Conservation (phyloP, 1,140 invertebrate species). For the Himalopsyche phryganea region DNA sequence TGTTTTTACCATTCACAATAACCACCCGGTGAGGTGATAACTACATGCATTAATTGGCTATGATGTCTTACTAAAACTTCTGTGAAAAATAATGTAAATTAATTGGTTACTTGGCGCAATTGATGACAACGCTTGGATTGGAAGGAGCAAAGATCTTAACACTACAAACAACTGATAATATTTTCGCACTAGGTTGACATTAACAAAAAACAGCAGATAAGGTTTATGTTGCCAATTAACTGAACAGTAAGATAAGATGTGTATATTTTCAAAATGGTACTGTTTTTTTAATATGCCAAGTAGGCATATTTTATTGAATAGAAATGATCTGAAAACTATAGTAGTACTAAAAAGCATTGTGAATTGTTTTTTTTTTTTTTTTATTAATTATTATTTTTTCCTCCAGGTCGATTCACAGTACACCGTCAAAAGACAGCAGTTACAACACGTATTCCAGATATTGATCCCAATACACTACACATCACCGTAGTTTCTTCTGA, state of each 20-base stretch:
- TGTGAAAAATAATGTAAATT: background rate
- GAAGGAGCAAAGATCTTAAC: background rate
- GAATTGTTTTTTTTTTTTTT: too few species aligned
- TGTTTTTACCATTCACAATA: background rate
- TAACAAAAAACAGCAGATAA: too few species aligned
- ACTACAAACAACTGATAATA: too few species aligned
- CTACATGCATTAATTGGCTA: background rate
- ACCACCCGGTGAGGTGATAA: background rate
- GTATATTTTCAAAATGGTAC: too few species aligned
- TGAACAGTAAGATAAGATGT: too few species aligned
- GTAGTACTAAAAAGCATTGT: too few species aligned
- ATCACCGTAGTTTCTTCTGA: too few species aligned
- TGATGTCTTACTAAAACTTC: background rate
- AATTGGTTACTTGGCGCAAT: background rate
- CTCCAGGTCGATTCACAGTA: slow-evolving; percentile 31
- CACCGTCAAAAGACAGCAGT: slow-evolving; percentile 28
- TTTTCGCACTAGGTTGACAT: too few species aligned
- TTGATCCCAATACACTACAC: background rate
- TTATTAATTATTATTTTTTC: slow-evolving; percentile 9
- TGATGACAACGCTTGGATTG: background rate
- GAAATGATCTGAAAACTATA: too few species aligned
- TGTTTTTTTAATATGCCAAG: too few species aligned
- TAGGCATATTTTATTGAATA: too few species aligned
- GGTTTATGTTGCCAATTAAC: too few species aligned
- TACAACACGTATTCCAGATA: slow-evolving; percentile 33